A percentile compares a stretch with the other conserved stretches of the same genome.
Evolutionary conservation across 2,888 invertebrate genomes (phyloP).

Genomic region (Branchipolynoe longqiensis): DNA sequence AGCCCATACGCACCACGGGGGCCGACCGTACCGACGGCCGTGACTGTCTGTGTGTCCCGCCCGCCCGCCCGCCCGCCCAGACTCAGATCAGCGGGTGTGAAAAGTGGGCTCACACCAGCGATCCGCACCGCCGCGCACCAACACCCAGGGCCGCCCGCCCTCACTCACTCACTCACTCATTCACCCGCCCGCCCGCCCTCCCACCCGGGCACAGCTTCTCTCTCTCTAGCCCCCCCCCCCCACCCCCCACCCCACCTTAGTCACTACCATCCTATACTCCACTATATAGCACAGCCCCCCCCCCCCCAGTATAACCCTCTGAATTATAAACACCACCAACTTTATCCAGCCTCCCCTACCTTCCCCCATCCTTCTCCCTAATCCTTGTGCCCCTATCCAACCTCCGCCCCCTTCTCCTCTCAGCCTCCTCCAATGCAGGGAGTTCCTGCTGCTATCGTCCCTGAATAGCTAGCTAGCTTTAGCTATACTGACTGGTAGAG

Average conservation of each 20-base stretch:
- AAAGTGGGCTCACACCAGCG: constrained; percentile 26
- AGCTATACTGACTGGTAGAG: too few relatives aligned
- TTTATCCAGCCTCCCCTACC: too few relatives aligned
- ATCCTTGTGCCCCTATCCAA: too few relatives aligned
- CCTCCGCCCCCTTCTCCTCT: not conserved
- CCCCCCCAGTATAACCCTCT: not conserved
- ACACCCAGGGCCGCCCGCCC: not conserved
- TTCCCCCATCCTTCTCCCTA: too few relatives aligned
- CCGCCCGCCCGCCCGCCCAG: not conserved
- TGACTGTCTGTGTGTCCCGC: too few relatives aligned
- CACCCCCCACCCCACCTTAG: not conserved
- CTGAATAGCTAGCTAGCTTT: too few relatives aligned
- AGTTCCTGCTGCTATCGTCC: too few relatives aligned
- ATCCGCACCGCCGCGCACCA: not conserved
- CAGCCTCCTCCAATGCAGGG: not conserved
- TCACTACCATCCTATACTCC: not conserved
- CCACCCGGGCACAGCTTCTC: too few relatives aligned
- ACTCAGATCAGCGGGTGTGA: constrained; percentile 41
- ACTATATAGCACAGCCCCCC: not conserved
- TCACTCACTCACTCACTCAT: not conserved
- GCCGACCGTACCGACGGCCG: too few relatives aligned
- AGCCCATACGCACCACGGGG: too few relatives aligned
- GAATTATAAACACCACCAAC: too few relatives aligned
- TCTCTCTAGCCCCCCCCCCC: too few relatives aligned
- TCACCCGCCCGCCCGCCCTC: not conserved